Evolutionary conservation across 1,140 invertebrate species (phyloP), one percentile per base, ranked within the genome.

Genomic region (Brachystomella parvula): DNA sequence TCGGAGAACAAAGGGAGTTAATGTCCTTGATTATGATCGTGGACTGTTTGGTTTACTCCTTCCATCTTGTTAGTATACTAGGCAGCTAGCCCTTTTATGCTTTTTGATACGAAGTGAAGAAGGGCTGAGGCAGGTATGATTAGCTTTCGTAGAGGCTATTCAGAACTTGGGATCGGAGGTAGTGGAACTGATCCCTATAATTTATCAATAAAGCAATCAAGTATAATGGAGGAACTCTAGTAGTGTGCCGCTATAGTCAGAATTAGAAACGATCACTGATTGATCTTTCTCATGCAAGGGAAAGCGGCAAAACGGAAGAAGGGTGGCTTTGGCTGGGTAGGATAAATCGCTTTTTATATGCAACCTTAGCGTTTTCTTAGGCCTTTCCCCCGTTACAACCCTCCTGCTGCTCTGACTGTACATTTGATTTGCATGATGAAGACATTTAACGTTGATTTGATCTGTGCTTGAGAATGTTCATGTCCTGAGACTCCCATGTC

Each of bases 391-490:
- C n/a, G n/a, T n/a, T n/a, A n/a, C n/a, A n/a, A n/a, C n/a, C n/a
- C n/a, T n/a, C n/a, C n/a, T n/a, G n/a, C n/a, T n/a, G n/a, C n/a
- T n/a, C n/a, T 39, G 35, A 6, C 19, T 39, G 35, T 19, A 39
- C 33, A 61, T 35, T 33, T 47, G 62, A 70, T 70, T 70, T 70
- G 61, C 68, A 70, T 70, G 68, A 70, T 70, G 66, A 70, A 70
- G 65, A 61, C 68, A 70, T 70, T 70, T 64, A n/a, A 49, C 53
- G 29, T 64, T 64, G 63, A 64, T 64, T 47, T 49, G 21, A 56
- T 28, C 26, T 44, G 9, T 61, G 31, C 1, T 32, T 59, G 9
- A n/a, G 19, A 32, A 59, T 59, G 47, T 39, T 26, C 59, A 35
- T 61, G 9, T 15, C 29, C 47, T 33, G 57, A 33, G 29, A 29